These are phyloP conservation scores for Clarias laeviceps DNA, from an alignment of 2,797 vertebrate genomes.

Conservation along the genomic window DNA sequence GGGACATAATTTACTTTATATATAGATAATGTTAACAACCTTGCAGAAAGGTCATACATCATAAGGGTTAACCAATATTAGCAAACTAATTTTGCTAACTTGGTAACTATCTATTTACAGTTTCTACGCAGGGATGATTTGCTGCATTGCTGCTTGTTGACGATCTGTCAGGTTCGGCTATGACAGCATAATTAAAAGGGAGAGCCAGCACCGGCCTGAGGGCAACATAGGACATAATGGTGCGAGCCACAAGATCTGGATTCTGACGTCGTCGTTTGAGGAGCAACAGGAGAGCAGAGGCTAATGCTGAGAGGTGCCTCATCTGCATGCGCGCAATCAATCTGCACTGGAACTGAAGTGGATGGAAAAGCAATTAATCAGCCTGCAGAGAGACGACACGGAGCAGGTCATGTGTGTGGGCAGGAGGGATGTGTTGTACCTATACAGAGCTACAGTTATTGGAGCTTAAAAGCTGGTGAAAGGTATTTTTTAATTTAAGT, in stretches of 20 bases:
- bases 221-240: background rate
- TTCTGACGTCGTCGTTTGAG: constrained; percentile 1
- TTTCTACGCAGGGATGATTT: background rate
- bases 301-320: constrained; percentile 24
- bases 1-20: background rate
- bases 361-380: constrained; percentile 49
- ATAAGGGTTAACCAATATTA: background rate
- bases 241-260: background rate
- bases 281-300: constrained; percentile 18
- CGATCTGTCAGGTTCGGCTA: background rate
- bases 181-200: background rate
- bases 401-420: background rate
- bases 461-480: background rate
- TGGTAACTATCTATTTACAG: background rate
- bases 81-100: background rate
- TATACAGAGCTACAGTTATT: background rate
- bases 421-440: background rate
- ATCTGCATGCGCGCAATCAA: constrained; percentile 45
- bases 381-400: constrained; percentile 35
- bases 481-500: background rate
- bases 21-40: too few relatives aligned
- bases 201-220: background rate
- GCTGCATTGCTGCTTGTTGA: background rate
- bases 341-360: constrained; percentile 43
- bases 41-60: background rate